Evolutionary conservation across 2,113 vertebrate species (phyloP), one percentile per base, ranked within the genome.

Genomic region (Charadrius vociferus): DNA sequence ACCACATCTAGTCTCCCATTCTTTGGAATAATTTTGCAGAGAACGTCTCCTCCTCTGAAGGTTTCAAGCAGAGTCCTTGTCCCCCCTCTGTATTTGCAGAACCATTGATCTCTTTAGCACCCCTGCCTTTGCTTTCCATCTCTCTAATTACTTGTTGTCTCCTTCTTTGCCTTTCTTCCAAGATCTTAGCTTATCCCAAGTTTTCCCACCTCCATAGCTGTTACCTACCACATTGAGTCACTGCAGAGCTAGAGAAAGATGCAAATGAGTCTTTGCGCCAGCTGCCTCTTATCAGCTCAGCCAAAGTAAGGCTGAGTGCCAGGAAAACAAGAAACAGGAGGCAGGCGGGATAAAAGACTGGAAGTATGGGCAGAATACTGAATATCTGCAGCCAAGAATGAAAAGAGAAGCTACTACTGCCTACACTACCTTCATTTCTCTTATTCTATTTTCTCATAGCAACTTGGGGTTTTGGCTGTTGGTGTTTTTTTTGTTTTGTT

Each of bases 291-390:
- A 97, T 94, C 94, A 93, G 81, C 73, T 87, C 84, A 87, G 91
- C 81, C 95, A 90, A 95, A 95, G 83, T 20, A 62, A 89, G 78
- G 78, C 91, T 96, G 94, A 84, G 72, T 47, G 89, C 94, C 91
- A 97, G 88, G 41, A 91, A 95, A 95, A 92, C 49, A 95, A 95
- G 91, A 93, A 96, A 68, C 81, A 95, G 62, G 89, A 95, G 94
- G 91, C 47, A 91, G 36, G 56, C n/a, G 47, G 78, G 70, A 95
- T 94, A 93, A 97, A 95, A 92, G 66, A 82, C 68, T 85, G 30
- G 8, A 88, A 79, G 63, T 82, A 62, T 45, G 53, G 81, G 37
- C 58, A 95, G 88, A 95, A 96, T 91, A 52, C 27, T 52, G 88
- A 94, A 58, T 85, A 85, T 49, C 15, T 85, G 53, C 56, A 82